Evolutionary conservation across 2,888 invertebrate species (phyloP), one percentile per base, ranked within the genome.

Genomic region (Lasioglossum morio): DNA sequence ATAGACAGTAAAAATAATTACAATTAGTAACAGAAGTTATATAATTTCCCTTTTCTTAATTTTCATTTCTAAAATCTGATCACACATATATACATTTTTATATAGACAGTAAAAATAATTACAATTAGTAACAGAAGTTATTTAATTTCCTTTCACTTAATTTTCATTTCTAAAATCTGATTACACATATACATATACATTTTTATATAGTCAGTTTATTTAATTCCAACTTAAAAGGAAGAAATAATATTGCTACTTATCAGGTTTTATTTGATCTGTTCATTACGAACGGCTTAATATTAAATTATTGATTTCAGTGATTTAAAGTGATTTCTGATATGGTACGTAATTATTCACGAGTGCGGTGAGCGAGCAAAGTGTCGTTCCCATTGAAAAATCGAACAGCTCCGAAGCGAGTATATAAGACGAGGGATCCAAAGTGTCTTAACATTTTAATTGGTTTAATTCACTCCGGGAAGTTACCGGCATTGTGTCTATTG

Each of bases 381-480:
- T 69, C 12, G 16, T 27, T 40, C 69, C 16, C 43, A 43, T 70
- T 8, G 30, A 19, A 19, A 75, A 72, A 14, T 77, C 16, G 19
- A 14, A 10, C 4, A 63, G 40, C 34, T 40, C 30, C 19, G 34
- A 4, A 37, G 27, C 1, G 23, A 16, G 43, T 12, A n/a, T 60
- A 43, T 14, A 37, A 46, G 34, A 16, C 53, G 37, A 34, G 53
- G n/a, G 40, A 60, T 69, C 14, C 53, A 19, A 14, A n/a, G 57
- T 75, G 82, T 79, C 30, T 63, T 53, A 76, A 66, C 76, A 23
- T 72, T 43, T 27, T 81, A 84, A 87, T 77, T 79, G 63, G 74
- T 34, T 70, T 46, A 69, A 77, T 84, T 80, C 63, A 75, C 48
- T 53, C 60, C 43, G 69, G 69, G 30, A 43, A 72, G 75, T 72